Conservation (phyloP, 1,140 invertebrate species). For the Drosophila littoralis region DNA sequence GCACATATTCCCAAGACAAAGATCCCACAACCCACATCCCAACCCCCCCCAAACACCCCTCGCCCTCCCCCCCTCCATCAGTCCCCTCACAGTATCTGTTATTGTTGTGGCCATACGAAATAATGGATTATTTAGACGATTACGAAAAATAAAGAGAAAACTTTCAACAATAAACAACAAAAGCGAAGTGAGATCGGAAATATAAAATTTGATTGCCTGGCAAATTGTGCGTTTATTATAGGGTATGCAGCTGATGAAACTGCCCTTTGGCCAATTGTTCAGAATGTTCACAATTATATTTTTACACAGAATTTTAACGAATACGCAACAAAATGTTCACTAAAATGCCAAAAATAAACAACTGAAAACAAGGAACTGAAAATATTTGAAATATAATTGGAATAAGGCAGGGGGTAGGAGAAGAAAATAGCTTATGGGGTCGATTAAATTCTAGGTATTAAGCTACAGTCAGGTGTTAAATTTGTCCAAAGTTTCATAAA, state of each 20-base stretch:
- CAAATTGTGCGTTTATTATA: slow-evolving; percentile 16
- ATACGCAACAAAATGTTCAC: no score
- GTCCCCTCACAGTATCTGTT: not conserved
- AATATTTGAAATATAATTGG: not conserved
- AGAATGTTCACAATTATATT: not conserved
- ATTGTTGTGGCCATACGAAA: slow-evolving; percentile 47
- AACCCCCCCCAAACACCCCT: not conserved
- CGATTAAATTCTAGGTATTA: no score
- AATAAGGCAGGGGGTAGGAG: no score
- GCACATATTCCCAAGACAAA: not conserved
- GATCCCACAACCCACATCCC: not conserved
- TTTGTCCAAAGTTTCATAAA: no score
- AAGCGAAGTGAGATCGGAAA: slow-evolving; percentile 43
- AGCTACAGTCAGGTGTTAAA: no score
- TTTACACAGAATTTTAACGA: not conserved
- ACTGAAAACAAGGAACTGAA: not conserved
- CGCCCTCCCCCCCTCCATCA: no score
- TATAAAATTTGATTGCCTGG: slow-evolving; percentile 46
- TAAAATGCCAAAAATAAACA: not conserved
- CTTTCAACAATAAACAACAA: slow-evolving; percentile 62
- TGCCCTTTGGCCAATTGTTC: slow-evolving; percentile 1
- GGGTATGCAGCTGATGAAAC: not conserved
- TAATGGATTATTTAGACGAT: slow-evolving; percentile 71
- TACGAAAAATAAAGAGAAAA: slow-evolving; percentile 49
- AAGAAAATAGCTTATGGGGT: no score